Evolutionary conservation across 2,888 invertebrate species (phyloP), one percentile per base, ranked within the genome.

Genomic region (Dendrolimus pini): DNA sequence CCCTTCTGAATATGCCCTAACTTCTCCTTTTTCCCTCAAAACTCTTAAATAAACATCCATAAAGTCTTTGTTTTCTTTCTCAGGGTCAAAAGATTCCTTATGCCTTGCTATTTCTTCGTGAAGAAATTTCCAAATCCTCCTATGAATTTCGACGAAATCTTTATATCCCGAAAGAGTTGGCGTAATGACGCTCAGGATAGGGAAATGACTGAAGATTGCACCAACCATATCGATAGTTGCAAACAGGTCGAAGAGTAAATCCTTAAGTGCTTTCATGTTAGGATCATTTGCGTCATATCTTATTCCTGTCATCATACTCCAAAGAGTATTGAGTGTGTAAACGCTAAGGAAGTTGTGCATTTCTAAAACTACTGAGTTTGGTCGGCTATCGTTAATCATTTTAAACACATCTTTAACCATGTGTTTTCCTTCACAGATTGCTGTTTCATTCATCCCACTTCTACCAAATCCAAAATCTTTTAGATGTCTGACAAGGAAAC

Each of bases 401-500:
- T 78, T 74, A 10, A 84, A 74, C 14, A 91, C 79, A 71, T 93
- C 92, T 53, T 91, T 83, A 0, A 95, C 87, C 78, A 96, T 91
- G 62, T 93, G 92, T 0, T 75, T 78, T 0, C 95, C 94, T 82
- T 97, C 97, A 10, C 92, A 92, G 64, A 94, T 93, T 7, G 96
- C 93, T 62, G 95, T 92, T 52, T 93, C 89, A 0, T 93, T 92
- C 96, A 97, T 96, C 41, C 93, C 94, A 61, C 93, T 93, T 57
- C 95, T 93, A 0, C 96, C 96, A 65, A 96, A 96, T 0, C 97
- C 96, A 69, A 96, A 96, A 63, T 96, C 95, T 60, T 95, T 93
- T 41, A 97, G 83, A 71, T 96, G 96, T 9, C 94, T 92, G 54
- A 96, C 74, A 1, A 96, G 92, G 70, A 96, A 97, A 52, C 94